Evolutionary conservation across 1,140 invertebrate species (phyloP), one percentile per base, ranked within the genome.

Genomic region (Brachionus asplanchnoidis): DNA sequence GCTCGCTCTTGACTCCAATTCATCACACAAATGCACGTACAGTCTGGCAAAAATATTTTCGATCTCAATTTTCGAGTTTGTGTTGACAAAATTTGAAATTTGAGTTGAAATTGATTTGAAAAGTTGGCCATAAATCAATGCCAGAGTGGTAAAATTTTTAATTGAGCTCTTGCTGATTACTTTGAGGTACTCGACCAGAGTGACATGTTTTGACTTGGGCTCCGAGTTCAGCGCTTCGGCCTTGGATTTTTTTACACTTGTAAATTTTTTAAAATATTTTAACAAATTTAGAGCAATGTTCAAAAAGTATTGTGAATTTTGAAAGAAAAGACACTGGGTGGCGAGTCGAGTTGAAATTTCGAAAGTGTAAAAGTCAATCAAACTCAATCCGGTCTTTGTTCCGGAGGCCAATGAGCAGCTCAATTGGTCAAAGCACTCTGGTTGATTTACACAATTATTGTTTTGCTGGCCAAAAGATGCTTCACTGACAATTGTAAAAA

Each of bases 21-120:
- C 32, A 9, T 73, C n/a, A 53, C 73, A 77, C 23, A 77, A 77
- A 46, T 77, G 40, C 9, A 77, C 3, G 17, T 77, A 77, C 9
- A 50, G 2, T 77, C 26, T 23, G 6, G 28, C 44, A 2, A 77
- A 36, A 11, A 50, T 50, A 46, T 50, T 77, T 28, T 77, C 73
- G 7, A 77, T 50, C 50, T 77, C 73, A 8, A 77, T 77, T 50
- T 50, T 46, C 0, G 73, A 50, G 46, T 77, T 77, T 77, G 46
- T 77, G 42, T 77, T 77, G n/a, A 77, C 73, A 77, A 77, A 77
- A 77, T 77, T 77, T 46, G 73, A 77, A 8, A 50, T 77, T 77
- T 77, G 73, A 8, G 23, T 77, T 12, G 73, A 77, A 12, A 77
- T 50, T 0, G 73, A 77, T 50, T 77, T 77, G 42, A 77, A 77